These are phyloP conservation scores for Yponomeuta malinellus DNA, from an alignment of 2,888 invertebrate genomes.

Conservation along the genomic window DNA sequence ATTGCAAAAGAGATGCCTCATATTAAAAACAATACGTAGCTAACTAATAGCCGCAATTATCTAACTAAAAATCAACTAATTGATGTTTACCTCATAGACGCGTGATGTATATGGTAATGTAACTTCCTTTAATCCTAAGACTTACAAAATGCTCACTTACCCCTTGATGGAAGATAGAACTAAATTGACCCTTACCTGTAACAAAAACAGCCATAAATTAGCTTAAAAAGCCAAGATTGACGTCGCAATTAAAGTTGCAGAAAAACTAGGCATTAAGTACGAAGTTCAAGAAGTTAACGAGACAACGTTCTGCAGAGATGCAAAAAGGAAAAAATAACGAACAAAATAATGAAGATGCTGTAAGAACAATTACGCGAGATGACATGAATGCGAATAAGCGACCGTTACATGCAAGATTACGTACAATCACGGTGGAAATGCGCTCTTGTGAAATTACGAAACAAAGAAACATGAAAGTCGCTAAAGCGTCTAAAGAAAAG, in stretches of 20 bases:
- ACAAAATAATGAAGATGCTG: slow-evolving; percentile 44
- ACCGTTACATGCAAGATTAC: slow-evolving; percentile 56
- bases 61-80: slow-evolving; percentile 66
- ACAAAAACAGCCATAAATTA: slow-evolving; percentile 40
- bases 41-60: slow-evolving; percentile 68
- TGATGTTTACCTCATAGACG: slow-evolving; percentile 62
- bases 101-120: slow-evolving; percentile 22
- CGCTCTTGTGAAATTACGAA: slow-evolving; percentile 57
- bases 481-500: slow-evolving; percentile 47
- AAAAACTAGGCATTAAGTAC: slow-evolving; percentile 20
- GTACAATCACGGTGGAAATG: slow-evolving; percentile 44
- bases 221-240: slow-evolving; percentile 10
- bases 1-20: slow-evolving; percentile 64
- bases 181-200: slow-evolving; percentile 53
- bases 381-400: slow-evolving; percentile 51
- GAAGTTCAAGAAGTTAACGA: slow-evolving; percentile 49
- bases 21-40: slow-evolving; percentile 67
- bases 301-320: slow-evolving; percentile 15
- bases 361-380: slow-evolving; percentile 52
- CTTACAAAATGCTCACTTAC: background rate
- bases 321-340: slow-evolving; percentile 26
- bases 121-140: slow-evolving; percentile 1
- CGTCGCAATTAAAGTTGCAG: slow-evolving; percentile 6
- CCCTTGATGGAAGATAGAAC: background rate
- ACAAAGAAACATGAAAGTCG: slow-evolving; percentile 63